Conservation (phyloP, 2,888 invertebrate genomes). For the Thymelicus acteon region DNA sequence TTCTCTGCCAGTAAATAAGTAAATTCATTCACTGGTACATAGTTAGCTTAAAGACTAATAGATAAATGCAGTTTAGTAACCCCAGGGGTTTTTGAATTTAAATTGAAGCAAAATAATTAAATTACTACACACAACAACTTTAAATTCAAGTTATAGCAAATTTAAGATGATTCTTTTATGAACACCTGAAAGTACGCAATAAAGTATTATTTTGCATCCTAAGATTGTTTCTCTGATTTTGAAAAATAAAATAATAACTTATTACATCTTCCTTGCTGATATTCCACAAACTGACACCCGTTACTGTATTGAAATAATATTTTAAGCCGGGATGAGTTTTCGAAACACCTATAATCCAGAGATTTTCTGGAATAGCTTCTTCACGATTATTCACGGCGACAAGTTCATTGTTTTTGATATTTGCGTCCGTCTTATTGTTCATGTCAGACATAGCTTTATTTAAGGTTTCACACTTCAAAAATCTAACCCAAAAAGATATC, state of each 20-base stretch:
- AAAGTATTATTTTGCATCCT: neutral
- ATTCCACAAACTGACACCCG: slow-evolving; percentile 51
- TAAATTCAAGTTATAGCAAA: too few species aligned
- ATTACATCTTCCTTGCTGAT: slow-evolving; percentile 27
- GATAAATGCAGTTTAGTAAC: neutral
- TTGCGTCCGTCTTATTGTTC: neutral
- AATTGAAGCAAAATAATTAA: too few species aligned
- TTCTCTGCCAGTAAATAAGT: neutral
- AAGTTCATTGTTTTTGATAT: slow-evolving; percentile 1
- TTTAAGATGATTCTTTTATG: too few species aligned
- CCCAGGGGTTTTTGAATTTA: too few species aligned
- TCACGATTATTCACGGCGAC: slow-evolving; percentile 18
- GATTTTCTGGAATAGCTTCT: slow-evolving; percentile 51
- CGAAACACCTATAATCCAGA: slow-evolving; percentile 66
- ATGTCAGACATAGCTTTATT: slow-evolving; percentile 11
- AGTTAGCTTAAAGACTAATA: neutral
- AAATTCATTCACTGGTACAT: neutral
- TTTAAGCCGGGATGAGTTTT: slow-evolving; percentile 59
- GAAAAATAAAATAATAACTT: neutral
- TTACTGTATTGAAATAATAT: slow-evolving; percentile 69
- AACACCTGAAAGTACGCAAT: too few species aligned
- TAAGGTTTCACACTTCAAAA: neutral
- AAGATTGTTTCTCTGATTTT: neutral
- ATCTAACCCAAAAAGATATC: neutral
- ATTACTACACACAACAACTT: too few species aligned